Percentiles rank a stretch among this genome's conserved stretches.
These are phyloP conservation scores for Atta cephalotes DNA, from an alignment of 1,140 invertebrate genomes.

Conservation along the genomic window DNA sequence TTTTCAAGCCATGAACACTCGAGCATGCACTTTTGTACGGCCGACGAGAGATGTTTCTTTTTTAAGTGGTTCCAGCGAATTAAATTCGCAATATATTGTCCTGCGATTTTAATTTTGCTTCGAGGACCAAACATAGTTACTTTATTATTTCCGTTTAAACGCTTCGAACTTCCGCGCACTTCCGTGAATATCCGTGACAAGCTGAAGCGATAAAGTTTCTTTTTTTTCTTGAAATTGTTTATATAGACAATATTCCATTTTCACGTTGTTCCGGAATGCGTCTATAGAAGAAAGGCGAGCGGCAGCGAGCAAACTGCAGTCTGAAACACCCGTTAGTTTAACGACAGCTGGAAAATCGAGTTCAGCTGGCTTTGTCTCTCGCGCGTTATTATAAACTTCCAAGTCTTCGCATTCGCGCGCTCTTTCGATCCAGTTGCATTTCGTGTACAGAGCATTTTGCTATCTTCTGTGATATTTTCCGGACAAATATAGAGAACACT, in stretches of 20 bases:
- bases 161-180: not conserved
- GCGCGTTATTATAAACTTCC: slow-evolving; percentile 32
- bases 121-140: not conserved
- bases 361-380: slow-evolving; percentile 41
- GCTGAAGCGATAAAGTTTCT: not conserved
- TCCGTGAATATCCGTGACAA: not conserved
- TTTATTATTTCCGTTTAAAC: not conserved
- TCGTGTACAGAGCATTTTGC: not conserved
- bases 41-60: not conserved
- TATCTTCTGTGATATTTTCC: slow-evolving; percentile 22
- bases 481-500: not conserved
- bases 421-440: slow-evolving; percentile 21
- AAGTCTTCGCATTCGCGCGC: slow-evolving; percentile 15
- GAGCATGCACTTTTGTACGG: not conserved
- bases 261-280: slow-evolving; percentile 19
- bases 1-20: slow-evolving; percentile 14
- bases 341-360: slow-evolving; percentile 58
- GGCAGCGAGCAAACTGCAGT: slow-evolving; percentile 51
- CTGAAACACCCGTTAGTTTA: slow-evolving; percentile 44
- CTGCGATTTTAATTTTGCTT: not conserved
- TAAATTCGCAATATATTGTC: not conserved
- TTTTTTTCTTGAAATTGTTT: slow-evolving; percentile 42
- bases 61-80: not conserved
- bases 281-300: slow-evolving; percentile 7
- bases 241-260: slow-evolving; percentile 55